These are phyloP conservation scores for Anguilla marmorata DNA, from an alignment of 2,797 vertebrate species.

Conservation along the genomic window DNA sequence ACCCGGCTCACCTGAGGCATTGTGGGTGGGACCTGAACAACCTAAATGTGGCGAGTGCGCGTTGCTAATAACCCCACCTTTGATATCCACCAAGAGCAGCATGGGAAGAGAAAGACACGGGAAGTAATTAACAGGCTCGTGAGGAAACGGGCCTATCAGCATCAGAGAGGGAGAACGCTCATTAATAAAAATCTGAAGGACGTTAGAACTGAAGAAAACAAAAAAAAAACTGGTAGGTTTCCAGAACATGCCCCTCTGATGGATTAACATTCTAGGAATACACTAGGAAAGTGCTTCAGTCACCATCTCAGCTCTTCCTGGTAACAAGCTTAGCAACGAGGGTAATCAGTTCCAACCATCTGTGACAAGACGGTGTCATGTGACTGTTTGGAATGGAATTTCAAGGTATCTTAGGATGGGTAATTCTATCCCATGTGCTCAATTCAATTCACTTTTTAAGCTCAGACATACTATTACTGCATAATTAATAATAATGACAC, in stretches of 20 bases:
- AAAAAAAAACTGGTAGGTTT: not conserved
- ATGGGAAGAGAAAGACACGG: slow-evolving; percentile 83
- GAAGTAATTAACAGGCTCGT: slow-evolving; percentile 76
- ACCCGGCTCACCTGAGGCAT: slow-evolving; percentile 63
- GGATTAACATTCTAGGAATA: not conserved
- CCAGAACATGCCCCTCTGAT: not conserved
- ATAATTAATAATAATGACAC: not conserved
- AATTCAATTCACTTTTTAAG: not conserved
- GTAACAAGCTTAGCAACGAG: not conserved
- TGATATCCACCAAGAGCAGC: slow-evolving; percentile 84
- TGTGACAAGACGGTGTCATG: not conserved
- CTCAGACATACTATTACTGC: not conserved
- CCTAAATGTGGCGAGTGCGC: slow-evolving; percentile 83
- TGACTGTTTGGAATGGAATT: not conserved
- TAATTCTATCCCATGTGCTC: not conserved
- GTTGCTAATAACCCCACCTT: slow-evolving; percentile 95
- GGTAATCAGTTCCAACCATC: slow-evolving; percentile 1
- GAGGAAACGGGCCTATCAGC: not conserved
- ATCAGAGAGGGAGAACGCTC: not conserved
- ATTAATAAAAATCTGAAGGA: not conserved
- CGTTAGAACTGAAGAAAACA: not conserved
- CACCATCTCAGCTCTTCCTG: not conserved
- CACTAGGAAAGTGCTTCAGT: slow-evolving; percentile 5
- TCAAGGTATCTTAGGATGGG: not conserved
- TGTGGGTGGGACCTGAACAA: slow-evolving; percentile 78